Percentiles rank a stretch among this genome's conserved stretches.
Evolutionary conservation across 2,113 vertebrate genomes (phyloP).

Genomic region (Hipposideros armiger): DNA sequence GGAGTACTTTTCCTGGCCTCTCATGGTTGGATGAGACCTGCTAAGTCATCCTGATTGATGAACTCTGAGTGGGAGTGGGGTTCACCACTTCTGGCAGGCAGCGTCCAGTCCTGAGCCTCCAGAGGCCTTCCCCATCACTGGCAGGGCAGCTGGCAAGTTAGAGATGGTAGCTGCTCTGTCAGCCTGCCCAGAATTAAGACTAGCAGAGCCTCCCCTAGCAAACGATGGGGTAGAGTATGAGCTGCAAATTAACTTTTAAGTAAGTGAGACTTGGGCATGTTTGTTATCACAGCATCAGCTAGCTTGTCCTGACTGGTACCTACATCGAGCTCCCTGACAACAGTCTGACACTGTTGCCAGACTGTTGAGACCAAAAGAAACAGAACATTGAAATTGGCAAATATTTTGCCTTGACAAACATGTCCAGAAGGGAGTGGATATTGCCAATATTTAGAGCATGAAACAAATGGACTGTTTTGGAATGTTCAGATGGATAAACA

Average conservation of each 20-base stretch:
- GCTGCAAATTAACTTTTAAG: not conserved
- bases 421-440: not conserved
- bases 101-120: not conserved
- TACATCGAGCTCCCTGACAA: not conserved
- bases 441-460: slow-evolving; percentile 51
- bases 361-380: slow-evolving; percentile 24
- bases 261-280: not conserved
- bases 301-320: not conserved
- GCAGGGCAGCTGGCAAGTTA: not conserved
- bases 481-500: slow-evolving; percentile 35
- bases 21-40: not conserved
- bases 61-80: not conserved
- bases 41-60: not conserved
- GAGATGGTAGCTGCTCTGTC: not conserved
- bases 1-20: not conserved
- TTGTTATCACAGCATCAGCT: not conserved
- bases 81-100: fast-evolving
- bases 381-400: slow-evolving; percentile 25
- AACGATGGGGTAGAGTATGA: not conserved
- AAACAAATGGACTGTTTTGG: slow-evolving; percentile 41
- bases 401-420: slow-evolving; percentile 67
- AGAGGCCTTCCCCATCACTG: not conserved
- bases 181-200: not conserved
- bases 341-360: not conserved
- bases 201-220: not conserved